phyloP scores from a whole-genome alignment of 2,888 invertebrate genomes.

The Xestia ashworthii region DNA sequence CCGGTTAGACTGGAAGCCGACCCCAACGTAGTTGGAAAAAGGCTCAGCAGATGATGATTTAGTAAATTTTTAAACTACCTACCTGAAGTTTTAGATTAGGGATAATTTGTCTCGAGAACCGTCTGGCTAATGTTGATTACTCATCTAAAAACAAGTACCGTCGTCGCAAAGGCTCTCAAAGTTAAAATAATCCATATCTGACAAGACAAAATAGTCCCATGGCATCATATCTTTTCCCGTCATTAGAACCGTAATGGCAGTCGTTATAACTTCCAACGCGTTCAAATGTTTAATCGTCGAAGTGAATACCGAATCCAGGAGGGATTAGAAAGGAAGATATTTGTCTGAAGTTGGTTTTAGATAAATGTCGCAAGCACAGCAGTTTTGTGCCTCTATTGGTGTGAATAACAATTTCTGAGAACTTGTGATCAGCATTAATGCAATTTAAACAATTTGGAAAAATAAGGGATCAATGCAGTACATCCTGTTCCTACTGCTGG shows the following conservation, averaged over 20 bases:
- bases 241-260: constrained; percentile 19
- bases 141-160: constrained; percentile 4
- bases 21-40: no score
- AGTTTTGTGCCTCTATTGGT: background rate
- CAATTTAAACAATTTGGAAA: background rate
- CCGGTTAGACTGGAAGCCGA: no score
- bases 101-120: background rate
- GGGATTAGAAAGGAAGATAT: background rate
- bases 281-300: constrained; percentile 17
- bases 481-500: no score
- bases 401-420: background rate
- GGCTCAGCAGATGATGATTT: background rate
- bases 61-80: background rate
- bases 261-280: constrained; percentile 24
- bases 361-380: background rate
- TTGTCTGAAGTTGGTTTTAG: background rate
- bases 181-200: constrained; percentile 12
- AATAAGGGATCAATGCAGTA: background rate
- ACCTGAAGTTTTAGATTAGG: background rate
- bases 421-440: background rate
- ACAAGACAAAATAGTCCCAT: background rate
- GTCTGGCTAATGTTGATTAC: constrained; percentile 7
- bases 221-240: constrained; percentile 7
- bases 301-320: constrained; percentile 1
- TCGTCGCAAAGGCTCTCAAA: background rate